Evolutionary conservation across 2,888 invertebrate species (phyloP), one percentile per base, ranked within the genome.

Genomic region (Philonicus albiceps): DNA sequence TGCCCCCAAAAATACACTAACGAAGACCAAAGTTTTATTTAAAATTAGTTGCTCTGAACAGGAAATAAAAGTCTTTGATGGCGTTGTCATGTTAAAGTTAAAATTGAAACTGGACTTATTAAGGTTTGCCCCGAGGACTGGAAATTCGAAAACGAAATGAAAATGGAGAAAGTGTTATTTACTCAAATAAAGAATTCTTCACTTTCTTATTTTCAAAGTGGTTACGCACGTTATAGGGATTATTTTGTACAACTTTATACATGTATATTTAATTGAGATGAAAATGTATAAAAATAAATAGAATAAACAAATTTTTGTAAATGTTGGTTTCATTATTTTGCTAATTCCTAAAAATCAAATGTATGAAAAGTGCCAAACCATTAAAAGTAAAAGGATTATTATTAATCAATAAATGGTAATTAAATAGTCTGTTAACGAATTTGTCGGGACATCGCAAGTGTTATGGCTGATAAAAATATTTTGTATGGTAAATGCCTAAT

Each of bases 221-320:
- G 76, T 37, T 76, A 76, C 37, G 76, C 76, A 76, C 76, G 76
- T 76, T 76, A 76, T 76, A 76, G 76, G 76, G 76, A 76, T 76
- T 76, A 76, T 76, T 76, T 76, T 76, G 76, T 76, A 76, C 76
- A 76, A 76, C 76, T 76, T 76, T 76, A 76, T 76, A 76, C 76
- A 34, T 76, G 76, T 76, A 76, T 22, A 76, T 76, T 76, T 34
- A 75, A 75, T 75, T 76, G 76, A 76, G 40, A 76, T 34, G 76
- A 40, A 64, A 76, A 76, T 40, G 76, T 76, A 76, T 76, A 76
- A 76, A 64, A 22, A 76, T 76, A 76, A 76, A 76, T 76, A 76
- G 76, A 76, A 76, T 76, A 76, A 76, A 76, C 34, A 34, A 37
- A 76, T 76, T 76, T 76, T 76, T 76, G 37, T 76, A 76, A 76